Evolutionary conservation across 2,888 invertebrate species (phyloP).

Genomic region (Selenia dentaria): DNA sequence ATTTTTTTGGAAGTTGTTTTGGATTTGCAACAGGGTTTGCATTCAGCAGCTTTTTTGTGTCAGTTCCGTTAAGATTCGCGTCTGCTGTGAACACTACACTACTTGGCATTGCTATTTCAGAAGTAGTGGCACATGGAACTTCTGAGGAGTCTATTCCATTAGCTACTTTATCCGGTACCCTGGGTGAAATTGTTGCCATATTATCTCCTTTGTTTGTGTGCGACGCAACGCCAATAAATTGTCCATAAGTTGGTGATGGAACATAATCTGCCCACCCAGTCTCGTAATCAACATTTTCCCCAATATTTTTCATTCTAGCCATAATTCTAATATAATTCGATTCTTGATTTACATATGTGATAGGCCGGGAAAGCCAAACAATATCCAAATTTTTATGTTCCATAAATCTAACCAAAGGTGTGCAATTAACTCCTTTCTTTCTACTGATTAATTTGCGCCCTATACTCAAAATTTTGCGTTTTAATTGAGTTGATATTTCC

Average conservation of each 20-base stretch:
- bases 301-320: slow-evolving; percentile 43
- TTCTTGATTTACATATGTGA: slow-evolving; percentile 33
- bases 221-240: not conserved
- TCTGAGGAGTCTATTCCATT: not conserved
- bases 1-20: slow-evolving; percentile 62
- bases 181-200: not conserved
- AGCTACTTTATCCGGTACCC: not conserved
- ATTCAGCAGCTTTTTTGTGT: slow-evolving; percentile 41
- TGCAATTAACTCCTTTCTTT: slow-evolving; percentile 55
- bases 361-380: slow-evolving; percentile 50
- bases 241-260: not conserved
- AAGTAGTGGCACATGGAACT: not conserved
- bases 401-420: slow-evolving; percentile 63
- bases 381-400: slow-evolving; percentile 64
- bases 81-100: not conserved
- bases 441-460: slow-evolving; percentile 66
- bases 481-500: slow-evolving; percentile 49
- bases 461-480: slow-evolving; percentile 69
- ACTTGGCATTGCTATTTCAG: not conserved
- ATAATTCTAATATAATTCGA: slow-evolving; percentile 54
- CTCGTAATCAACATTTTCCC: slow-evolving; percentile 32
- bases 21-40: slow-evolving; percentile 69
- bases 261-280: slow-evolving; percentile 38
- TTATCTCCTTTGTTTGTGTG: not conserved
- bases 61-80: slow-evolving; percentile 1